phyloP scores from a whole-genome alignment of 1,140 invertebrate species.

The Panonychus citri region DNA sequence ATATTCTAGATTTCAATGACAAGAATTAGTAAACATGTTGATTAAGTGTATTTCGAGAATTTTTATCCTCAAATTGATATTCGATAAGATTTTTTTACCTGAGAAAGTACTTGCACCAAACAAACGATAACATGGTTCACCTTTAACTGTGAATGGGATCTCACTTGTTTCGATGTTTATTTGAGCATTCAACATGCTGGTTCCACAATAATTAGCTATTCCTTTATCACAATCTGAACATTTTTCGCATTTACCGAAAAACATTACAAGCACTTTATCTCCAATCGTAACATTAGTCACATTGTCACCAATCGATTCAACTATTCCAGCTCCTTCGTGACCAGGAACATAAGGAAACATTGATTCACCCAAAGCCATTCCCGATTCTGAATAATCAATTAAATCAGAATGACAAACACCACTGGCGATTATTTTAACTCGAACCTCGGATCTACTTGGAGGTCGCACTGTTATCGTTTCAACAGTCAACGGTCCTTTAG shows the following conservation, averaged over 20 bases:
- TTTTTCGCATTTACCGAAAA: slow-evolving; percentile 78
- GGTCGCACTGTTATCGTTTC: slow-evolving; percentile 33
- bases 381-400: not conserved
- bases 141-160: slow-evolving; percentile 65
- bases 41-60: slow-evolving; percentile 17
- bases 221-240: slow-evolving; percentile 85
- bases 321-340: slow-evolving; percentile 80
- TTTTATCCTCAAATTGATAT: not conserved
- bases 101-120: slow-evolving; percentile 94
- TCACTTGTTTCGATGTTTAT: slow-evolving; percentile 70
- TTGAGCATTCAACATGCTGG: not conserved
- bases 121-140: slow-evolving; percentile 65
- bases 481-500: slow-evolving; percentile 54
- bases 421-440: slow-evolving; percentile 22
- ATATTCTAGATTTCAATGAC: slow-evolving; percentile 18
- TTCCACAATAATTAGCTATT: slow-evolving; percentile 74
- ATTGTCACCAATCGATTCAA: slow-evolving; percentile 78
- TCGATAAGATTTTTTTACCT: slow-evolving; percentile 62
- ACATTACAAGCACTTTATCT: slow-evolving; percentile 84
- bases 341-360: slow-evolving; percentile 70
- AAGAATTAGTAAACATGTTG: not conserved
- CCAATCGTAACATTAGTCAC: slow-evolving; percentile 63
- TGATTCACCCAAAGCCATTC: not conserved
- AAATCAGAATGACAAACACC: slow-evolving; percentile 14
- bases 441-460: slow-evolving; percentile 7